Base-by-base conservation (phyloP, 1,140 invertebrate species). In the Pseudomyrmex pallidus region DNA sequence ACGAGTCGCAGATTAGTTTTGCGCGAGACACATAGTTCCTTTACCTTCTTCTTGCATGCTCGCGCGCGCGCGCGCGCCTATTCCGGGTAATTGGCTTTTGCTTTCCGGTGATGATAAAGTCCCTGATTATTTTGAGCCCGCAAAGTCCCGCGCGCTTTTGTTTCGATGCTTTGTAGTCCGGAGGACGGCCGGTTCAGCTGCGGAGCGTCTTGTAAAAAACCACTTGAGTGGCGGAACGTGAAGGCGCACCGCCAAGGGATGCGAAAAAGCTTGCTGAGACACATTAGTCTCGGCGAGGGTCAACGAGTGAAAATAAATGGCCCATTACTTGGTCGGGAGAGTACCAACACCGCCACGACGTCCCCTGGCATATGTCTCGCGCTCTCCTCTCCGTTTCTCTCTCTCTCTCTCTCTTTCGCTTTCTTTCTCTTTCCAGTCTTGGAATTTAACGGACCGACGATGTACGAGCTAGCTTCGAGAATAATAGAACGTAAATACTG, bases 281-380 rank as follows among this genome's bases (percentile, higher is more conserved):
- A 90, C 89, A 90, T 90, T 90, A 90, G 90, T 90, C 89, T 90
- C 86, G 84, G 83, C 76, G 90, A 89, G 90, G 89, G 87, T 90
- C 90, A 90, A 90, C 90, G 86, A 90, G 90, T 90, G 90, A 90
- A 90, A 90, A 90, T 90, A 90, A 90, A 90, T 90, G 90, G 90
- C 62, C 90, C 89, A 90, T 90, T 90, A 90, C 85, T 74, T 86
- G 86, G 61, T 84, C n/a, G 78, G 84, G 85, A 85, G 77, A 61
- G 57, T 74, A 87, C 77, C 78, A 35, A 35, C 85, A 12, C 25
- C 57, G 56, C 72, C 56, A 80, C 78, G 52, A 78, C 73, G 74
- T 88, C 78, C 35, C 52, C 68, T 54, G 56, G 57, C 48, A 66
- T 78, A 67, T 73, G 20, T 66, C 50, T 59, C n/a, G 35, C 35